phyloP scores from a whole-genome alignment of 2,888 invertebrate genomes.

The Arctia plantaginis region DNA sequence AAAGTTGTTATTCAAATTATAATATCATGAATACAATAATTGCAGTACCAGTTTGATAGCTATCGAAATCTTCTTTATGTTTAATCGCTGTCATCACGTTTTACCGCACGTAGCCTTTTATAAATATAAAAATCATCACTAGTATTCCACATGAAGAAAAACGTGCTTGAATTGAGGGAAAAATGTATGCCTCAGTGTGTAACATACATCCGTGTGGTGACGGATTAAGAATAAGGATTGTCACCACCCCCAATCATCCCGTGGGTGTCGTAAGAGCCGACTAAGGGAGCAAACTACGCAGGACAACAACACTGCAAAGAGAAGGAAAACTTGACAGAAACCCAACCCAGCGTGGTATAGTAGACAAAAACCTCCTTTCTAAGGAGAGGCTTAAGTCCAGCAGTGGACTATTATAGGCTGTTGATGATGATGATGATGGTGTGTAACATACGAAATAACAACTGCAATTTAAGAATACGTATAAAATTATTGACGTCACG shows the following conservation, averaged over 20 bases:
- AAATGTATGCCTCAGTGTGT: background rate
- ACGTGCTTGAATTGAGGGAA: constrained; percentile 15
- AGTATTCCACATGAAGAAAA: constrained; percentile 9
- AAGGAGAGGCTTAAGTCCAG: too few species aligned
- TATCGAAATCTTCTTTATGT: constrained; percentile 4
- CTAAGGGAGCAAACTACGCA: too few species aligned
- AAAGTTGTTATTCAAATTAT: constrained; percentile 1
- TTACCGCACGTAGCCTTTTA: constrained; percentile 1
- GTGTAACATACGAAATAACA: background rate
- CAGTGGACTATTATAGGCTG: too few species aligned
- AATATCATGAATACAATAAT: constrained; percentile 3
- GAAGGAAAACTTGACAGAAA: too few species aligned
- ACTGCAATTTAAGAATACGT: background rate
- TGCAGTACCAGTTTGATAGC: constrained; percentile 4
- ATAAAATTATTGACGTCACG: constrained; percentile 26
- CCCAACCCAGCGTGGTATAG: too few species aligned
- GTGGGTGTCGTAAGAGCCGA: too few species aligned
- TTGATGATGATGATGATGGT: too few species aligned
- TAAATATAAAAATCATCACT: background rate
- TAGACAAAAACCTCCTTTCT: too few species aligned
- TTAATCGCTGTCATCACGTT: constrained; percentile 16
- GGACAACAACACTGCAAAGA: too few species aligned
- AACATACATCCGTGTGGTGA: too few species aligned
- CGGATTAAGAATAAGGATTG: too few species aligned
- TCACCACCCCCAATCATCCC: too few species aligned